Evolutionary conservation across 2,797 vertebrate species (phyloP).

Genomic region (Pogonophryne albipinna): DNA sequence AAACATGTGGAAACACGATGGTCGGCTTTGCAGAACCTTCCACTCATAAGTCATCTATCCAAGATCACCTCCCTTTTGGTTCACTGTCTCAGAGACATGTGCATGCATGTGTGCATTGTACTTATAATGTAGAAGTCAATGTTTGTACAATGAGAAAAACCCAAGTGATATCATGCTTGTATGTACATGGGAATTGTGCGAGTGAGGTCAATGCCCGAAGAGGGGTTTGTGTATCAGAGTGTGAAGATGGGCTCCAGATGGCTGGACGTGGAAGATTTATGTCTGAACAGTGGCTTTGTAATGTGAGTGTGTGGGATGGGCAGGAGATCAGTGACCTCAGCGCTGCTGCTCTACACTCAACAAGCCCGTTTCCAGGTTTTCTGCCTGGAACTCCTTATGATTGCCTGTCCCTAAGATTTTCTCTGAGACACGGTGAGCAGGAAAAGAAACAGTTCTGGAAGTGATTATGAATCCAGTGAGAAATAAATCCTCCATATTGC

Average conservation of each 20-base stretch:
- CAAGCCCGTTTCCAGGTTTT: slow-evolving; percentile 30
- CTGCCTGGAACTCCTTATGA: slow-evolving; percentile 42
- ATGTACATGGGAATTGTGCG: slow-evolving; percentile 38
- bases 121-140: slow-evolving; percentile 2
- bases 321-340: slow-evolving; percentile 47
- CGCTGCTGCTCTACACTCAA: slow-evolving; percentile 37
- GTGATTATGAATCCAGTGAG: slow-evolving; percentile 44
- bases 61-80: slow-evolving; percentile 1
- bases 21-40: slow-evolving; percentile 38
- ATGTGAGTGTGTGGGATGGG: slow-evolving; percentile 64
- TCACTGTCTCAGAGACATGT: neutral
- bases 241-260: slow-evolving; percentile 84
- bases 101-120: slow-evolving; percentile 13
- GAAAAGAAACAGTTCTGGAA: slow-evolving; percentile 50
- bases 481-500: slow-evolving; percentile 40
- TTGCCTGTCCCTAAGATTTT: slow-evolving; percentile 33
- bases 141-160: slow-evolving; percentile 52
- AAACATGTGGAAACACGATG: slow-evolving; percentile 26
- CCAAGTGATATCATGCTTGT: slow-evolving; percentile 63
- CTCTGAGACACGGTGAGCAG: slow-evolving; percentile 26
- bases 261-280: slow-evolving; percentile 68
- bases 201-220: slow-evolving; percentile 70
- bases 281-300: slow-evolving; percentile 77
- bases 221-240: slow-evolving; percentile 60
- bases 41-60: slow-evolving; percentile 35